Evolutionary conservation across 2,797 vertebrate species (phyloP).

Genomic region (Alauda arvensis): DNA sequence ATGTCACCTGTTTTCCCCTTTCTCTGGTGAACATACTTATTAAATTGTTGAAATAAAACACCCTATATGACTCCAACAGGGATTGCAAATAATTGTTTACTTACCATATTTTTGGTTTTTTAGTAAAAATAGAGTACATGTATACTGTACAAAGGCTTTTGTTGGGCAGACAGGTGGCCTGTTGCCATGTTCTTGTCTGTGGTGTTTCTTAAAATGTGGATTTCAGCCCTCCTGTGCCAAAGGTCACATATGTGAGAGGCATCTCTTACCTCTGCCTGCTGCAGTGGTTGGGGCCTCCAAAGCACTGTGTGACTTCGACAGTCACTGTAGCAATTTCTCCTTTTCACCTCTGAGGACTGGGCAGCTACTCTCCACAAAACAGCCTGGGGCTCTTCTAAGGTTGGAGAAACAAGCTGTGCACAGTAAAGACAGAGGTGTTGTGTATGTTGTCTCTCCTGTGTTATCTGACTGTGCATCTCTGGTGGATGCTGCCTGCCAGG

Average conservation of each 20-base stretch:
- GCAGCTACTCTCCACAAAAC: background rate
- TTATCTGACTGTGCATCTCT: background rate
- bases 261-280: background rate
- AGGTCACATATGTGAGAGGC: background rate
- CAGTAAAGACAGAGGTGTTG: background rate
- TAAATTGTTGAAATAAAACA: background rate
- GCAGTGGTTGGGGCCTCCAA: background rate
- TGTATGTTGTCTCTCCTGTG: background rate
- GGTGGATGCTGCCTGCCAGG: background rate
- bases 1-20: background rate
- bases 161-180: background rate
- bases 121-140: background rate
- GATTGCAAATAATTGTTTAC: background rate
- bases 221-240: background rate
- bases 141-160: background rate
- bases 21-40: background rate
- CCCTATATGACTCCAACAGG: background rate
- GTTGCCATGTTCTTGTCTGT: background rate
- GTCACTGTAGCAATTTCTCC: background rate
- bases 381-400: background rate
- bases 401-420: background rate
- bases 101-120: background rate
- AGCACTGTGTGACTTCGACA: background rate
- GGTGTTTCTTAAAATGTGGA: background rate
- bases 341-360: background rate